Evolutionary conservation across 2,797 vertebrate species (phyloP), one percentile per base, ranked within the genome.

Genomic region (Vespertilio murinus): DNA sequence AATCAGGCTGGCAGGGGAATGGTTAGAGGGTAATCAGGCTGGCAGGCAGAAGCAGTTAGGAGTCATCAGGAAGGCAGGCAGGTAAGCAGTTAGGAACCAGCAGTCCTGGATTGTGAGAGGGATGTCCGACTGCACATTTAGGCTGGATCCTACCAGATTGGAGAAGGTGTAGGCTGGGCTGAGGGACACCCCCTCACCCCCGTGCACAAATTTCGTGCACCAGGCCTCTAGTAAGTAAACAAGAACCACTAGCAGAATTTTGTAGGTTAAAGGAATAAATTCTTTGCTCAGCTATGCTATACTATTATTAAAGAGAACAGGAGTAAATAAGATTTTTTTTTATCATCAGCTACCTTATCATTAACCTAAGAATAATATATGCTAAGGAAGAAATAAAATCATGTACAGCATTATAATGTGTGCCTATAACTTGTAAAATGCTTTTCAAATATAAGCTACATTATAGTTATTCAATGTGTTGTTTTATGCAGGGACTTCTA

Each of bases 191-290:
- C 11, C 47, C 16, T 17, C 49, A 7, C 17, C 49, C 49, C 49
- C 6, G 1, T 10, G 22, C 52, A 54, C 7, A 3, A 54, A 54
- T 54, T 54, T 54, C 2, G 3, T 54, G 20, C 20, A 54, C 18
- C 7, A 8, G 22, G 8, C 20, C 52, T 54, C 22, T 54, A 54
- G 52, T 40, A 88, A 70, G 30, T 74, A 73, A 82, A 56, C 5
- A 79, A 85, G 42, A 78, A 45, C 45, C n/a, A 84, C 25, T 5
- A 54, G 23, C 16, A 70, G 20, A 25, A 13, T 0, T 40, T 49
- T 87, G 74, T 94, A 79, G 49, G 6, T 35, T 84, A 83, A 94
- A 93, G 33, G 38, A 28, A 95, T 73, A 56, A 38, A 64, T 85
- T 40, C 47, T 90, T 85, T 95, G 23, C 10, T 4, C 18, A 59